Conservation (phyloP, 2,888 invertebrate species). For the Cheilosia urbana region DNA sequence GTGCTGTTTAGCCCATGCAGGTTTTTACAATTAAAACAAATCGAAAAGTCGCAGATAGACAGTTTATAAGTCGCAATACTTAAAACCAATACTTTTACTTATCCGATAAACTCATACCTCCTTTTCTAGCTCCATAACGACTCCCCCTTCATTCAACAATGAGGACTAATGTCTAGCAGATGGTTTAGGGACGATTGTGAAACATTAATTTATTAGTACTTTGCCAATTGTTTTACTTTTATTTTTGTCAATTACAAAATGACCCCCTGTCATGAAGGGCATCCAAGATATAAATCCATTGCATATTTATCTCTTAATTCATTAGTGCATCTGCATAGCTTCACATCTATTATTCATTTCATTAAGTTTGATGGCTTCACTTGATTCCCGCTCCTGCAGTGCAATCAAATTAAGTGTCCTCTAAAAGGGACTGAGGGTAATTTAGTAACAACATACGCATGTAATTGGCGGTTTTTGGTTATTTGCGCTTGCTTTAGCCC, state of each 20-base stretch:
- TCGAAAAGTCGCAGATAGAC: too few relatives aligned
- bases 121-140: too few relatives aligned
- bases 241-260: not conserved
- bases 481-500: slow-evolving; percentile 38
- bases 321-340: not conserved
- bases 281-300: slow-evolving; percentile 4
- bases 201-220: not conserved
- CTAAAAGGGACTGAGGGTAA: slow-evolving; percentile 20
- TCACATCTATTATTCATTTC: slow-evolving; percentile 36
- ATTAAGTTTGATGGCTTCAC: slow-evolving; percentile 19
- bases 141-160: too few relatives aligned
- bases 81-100: too few relatives aligned
- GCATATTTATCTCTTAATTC: not conserved
- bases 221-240: not conserved
- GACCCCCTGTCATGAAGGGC: not conserved
- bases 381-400: slow-evolving; percentile 12
- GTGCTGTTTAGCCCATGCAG: too few relatives aligned
- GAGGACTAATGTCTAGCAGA: too few relatives aligned
- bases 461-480: slow-evolving; percentile 41
- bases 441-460: slow-evolving; percentile 26
- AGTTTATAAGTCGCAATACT: too few relatives aligned
- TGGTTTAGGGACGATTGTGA: too few relatives aligned
- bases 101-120: too few relatives aligned
- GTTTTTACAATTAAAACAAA: too few relatives aligned
- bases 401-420: slow-evolving; percentile 38